Conservation (phyloP, 2,888 invertebrate genomes). For the Nomada hirtipes region DNA sequence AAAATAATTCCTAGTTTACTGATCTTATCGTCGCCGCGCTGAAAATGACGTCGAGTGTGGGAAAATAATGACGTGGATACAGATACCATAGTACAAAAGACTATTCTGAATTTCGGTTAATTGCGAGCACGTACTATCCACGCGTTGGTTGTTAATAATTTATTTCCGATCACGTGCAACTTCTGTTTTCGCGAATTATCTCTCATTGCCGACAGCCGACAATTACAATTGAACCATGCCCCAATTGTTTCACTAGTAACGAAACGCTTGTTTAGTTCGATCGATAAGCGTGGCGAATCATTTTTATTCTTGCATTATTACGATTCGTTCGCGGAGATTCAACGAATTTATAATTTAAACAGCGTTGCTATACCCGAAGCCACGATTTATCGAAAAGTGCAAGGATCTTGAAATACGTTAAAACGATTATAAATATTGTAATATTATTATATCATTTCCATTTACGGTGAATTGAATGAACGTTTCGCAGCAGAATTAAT, state of each 20-base stretch:
- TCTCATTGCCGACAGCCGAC: slow-evolving; percentile 16
- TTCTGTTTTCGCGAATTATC: slow-evolving; percentile 46
- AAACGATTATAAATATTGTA: neutral
- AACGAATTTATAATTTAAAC: no score
- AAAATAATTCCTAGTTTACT: neutral
- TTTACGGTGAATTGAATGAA: no score
- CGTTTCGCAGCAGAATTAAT: no score
- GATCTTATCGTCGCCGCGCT: slow-evolving; percentile 1
- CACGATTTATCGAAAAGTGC: no score
- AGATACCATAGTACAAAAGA: neutral
- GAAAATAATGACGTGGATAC: slow-evolving; percentile 15
- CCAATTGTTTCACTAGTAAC: slow-evolving; percentile 21
- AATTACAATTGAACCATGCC: slow-evolving; percentile 39
- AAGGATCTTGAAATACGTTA: neutral
- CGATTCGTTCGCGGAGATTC: neutral
- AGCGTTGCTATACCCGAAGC: no score
- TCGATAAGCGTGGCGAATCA: slow-evolving; percentile 18
- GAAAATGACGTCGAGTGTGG: slow-evolving; percentile 1
- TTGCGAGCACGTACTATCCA: slow-evolving; percentile 4
- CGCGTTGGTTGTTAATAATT: slow-evolving; percentile 18
- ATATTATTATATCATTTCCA: no score
- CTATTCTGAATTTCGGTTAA: slow-evolving; percentile 47
- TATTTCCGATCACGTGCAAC: slow-evolving; percentile 25
- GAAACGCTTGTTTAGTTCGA: slow-evolving; percentile 21
- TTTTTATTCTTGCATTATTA: slow-evolving; percentile 18